Evolutionary conservation across 2,113 vertebrate species (phyloP), one percentile per base, ranked within the genome.

Genomic region (Aramus guarauna): DNA sequence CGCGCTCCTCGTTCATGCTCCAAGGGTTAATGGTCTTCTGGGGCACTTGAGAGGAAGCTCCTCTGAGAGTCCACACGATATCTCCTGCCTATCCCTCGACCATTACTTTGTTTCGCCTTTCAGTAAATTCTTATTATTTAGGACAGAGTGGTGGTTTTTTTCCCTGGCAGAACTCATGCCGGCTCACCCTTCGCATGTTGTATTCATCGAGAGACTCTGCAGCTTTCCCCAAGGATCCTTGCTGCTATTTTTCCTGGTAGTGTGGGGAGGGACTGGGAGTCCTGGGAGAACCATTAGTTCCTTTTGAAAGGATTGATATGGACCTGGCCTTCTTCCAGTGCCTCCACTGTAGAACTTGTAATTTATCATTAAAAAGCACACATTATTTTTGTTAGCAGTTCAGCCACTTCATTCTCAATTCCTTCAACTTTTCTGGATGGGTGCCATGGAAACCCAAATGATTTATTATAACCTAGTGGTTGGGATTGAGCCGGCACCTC

Each of bases 231-330:
- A 30, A 78, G 76, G 90, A 96, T 85, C 82, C 37, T 47, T 41
- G 76, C 80, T 91, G 85, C 63, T 79, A 16, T 67, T 97, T 92
- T 97, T 97, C 95, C 95, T 92, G 86, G 89, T 91, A 96, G 53
- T 36, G 62, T 62, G 32, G 37, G 77, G 73, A 95, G 91, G 62
- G 53, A 90, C 89, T 87, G 60, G 80, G 48, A 94, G 84, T 62
- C 91, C 85, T 90, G 77, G 84, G 84, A 97, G 89, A 91, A 52
- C 69, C 86, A 82, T 96, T 94, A 95, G 84, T 24, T 92, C 84
- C 43, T 85, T 87, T 94, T 50, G 87, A 94, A 80, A 96, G 93
- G 95, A 95, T 69, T 96, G 81, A 74, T 96, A 75, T 12, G 63
- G 77, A 73, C 62, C 92, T 95, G 96, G 95, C 84, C 37, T 68